These are phyloP conservation scores for Palythoa caribaeorum DNA, from an alignment of 92 coral and sea anemone genomes.

Conservation along the genomic window DNA sequence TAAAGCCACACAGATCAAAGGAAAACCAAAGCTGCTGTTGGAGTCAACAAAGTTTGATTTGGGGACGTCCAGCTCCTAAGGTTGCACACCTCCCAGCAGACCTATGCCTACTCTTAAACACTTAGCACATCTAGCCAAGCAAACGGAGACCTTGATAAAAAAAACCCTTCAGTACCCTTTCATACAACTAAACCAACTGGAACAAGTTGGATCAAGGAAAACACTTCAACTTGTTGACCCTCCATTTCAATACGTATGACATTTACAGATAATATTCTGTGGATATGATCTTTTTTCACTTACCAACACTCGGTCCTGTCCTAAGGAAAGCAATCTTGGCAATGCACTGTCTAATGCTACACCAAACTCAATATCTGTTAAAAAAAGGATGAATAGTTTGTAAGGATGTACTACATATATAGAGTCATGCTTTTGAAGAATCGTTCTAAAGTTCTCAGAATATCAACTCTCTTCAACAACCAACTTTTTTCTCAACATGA, in stretches of 20 bases:
- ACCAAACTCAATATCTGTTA: slow-evolving; percentile 88
- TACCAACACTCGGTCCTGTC: slow-evolving; percentile 94
- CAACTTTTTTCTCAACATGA: no score
- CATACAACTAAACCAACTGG: neutral
- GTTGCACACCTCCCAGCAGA: no score
- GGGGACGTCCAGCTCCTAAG: no score
- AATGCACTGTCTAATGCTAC: slow-evolving; percentile 86
- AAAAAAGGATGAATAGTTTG: neutral
- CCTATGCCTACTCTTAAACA: neutral
- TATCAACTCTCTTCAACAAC: no score
- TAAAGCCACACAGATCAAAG: no score
- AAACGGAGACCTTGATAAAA: neutral
- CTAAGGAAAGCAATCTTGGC: slow-evolving; percentile 90
- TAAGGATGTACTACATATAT: neutral
- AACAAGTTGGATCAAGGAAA: neutral
- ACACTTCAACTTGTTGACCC: neutral
- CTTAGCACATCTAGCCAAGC: neutral
- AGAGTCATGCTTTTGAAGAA: no score
- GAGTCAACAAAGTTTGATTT: no score
- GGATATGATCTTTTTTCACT: slow-evolving; percentile 11
- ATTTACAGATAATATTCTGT: neutral
- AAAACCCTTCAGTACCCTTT: neutral
- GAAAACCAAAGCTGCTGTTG: no score
- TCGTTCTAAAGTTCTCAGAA: no score
- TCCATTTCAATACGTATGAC: neutral